These are phyloP conservation scores for Meteorus colon DNA, from an alignment of 2,888 invertebrate genomes.

Conservation along the genomic window DNA sequence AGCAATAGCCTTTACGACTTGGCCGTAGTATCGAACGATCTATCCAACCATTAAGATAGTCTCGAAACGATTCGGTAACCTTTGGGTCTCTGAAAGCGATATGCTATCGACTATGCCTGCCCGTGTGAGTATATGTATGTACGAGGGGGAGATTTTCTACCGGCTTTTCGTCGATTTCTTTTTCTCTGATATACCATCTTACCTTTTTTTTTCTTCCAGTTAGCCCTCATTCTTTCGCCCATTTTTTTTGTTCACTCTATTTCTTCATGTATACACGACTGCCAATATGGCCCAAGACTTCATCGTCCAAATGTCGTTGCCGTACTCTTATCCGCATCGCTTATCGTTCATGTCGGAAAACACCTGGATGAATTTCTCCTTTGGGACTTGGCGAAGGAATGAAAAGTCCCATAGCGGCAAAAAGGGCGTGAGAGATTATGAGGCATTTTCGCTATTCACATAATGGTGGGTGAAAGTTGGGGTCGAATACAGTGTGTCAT, in stretches of 20 bases:
- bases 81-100: constrained; percentile 72
- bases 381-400: constrained; percentile 32
- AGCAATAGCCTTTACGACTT: constrained; percentile 74
- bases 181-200: constrained; percentile 56
- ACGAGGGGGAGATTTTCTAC: constrained; percentile 41
- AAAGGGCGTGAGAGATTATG: constrained; percentile 29
- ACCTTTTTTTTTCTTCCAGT: constrained; percentile 46
- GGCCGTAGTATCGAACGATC: constrained; percentile 74
- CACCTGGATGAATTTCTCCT: constrained; percentile 50
- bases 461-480: constrained; percentile 41
- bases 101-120: constrained; percentile 69
- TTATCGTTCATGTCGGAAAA: constrained; percentile 51
- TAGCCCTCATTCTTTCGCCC: constrained; percentile 40
- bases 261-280: constrained; percentile 42
- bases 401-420: constrained; percentile 20
- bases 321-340: constrained; percentile 44
- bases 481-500: background rate
- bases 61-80: constrained; percentile 74
- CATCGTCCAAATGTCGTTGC: constrained; percentile 44
- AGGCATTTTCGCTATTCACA: constrained; percentile 5
- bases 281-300: constrained; percentile 45
- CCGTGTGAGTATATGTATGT: constrained; percentile 51
- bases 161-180: constrained; percentile 58
- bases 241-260: constrained; percentile 42
- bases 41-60: constrained; percentile 74